Conservation (phyloP, 2,888 invertebrate genomes). For the Lochmaea crataegi region DNA sequence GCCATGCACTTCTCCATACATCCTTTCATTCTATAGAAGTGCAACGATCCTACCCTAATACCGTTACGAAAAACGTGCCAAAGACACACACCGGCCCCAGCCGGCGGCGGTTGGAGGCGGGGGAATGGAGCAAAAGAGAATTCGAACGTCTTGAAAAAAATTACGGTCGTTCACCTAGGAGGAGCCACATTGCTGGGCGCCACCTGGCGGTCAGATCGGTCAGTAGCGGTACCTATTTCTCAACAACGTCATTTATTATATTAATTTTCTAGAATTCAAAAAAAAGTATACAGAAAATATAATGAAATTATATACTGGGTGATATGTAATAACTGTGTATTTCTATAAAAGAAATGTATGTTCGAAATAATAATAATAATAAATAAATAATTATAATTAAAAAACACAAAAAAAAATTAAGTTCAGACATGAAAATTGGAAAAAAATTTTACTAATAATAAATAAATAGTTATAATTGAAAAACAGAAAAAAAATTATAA, state of each 20-base stretch:
- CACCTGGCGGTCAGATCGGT: slow-evolving; percentile 38
- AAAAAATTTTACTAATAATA: no score
- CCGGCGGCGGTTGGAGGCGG: slow-evolving; percentile 28
- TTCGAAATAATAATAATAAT: no score
- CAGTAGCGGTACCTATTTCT: slow-evolving; percentile 16
- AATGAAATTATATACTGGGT: no score
- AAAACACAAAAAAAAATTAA: no score
- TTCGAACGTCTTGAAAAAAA: slow-evolving; percentile 40
- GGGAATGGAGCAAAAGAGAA: slow-evolving; percentile 19
- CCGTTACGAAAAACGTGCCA: slow-evolving; percentile 48
- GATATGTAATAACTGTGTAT: no score
- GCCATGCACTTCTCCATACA: slow-evolving; percentile 25
- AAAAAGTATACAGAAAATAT: no score
- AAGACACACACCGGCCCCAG: slow-evolving; percentile 28
- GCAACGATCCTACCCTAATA: slow-evolving; percentile 52
- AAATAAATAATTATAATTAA: no score
- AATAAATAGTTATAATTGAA: no score
- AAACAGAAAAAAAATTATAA: no score
- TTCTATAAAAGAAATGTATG: no score
- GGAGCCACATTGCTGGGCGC: slow-evolving; percentile 40
- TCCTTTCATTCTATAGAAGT: slow-evolving; percentile 46
- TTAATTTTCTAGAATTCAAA: no score
- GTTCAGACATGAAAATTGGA: no score
- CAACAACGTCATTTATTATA: not conserved
- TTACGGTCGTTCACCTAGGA: slow-evolving; percentile 53